phyloP scores from a whole-genome alignment of 2,113 vertebrate genomes.

The Bolborhynchus lineola region DNA sequence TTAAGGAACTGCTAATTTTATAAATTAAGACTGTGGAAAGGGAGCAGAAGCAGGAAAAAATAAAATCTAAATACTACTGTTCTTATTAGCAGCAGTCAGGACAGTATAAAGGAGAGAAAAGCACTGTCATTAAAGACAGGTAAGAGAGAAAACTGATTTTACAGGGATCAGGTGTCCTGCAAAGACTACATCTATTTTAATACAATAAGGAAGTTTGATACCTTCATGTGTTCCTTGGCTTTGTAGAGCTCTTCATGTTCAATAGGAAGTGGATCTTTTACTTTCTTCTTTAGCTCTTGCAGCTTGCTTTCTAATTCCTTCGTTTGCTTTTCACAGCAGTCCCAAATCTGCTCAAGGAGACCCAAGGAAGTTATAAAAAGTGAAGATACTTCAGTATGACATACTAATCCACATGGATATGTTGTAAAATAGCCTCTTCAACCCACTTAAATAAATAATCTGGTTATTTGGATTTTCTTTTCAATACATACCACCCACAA shows the following conservation, averaged over 20 bases:
- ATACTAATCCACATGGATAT: background rate
- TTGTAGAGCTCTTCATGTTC: constrained; percentile 76
- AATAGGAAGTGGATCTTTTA: constrained; percentile 78
- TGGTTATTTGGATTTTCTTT: background rate
- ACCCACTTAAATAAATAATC: background rate
- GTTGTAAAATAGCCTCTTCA: background rate
- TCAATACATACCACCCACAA: background rate
- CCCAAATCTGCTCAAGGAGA: constrained; percentile 82
- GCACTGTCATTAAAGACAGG: background rate
- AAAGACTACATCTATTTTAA: background rate
- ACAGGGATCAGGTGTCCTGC: background rate
- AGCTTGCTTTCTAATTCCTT: constrained; percentile 71
- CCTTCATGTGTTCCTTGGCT: constrained; percentile 77
- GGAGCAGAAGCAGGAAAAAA: background rate
- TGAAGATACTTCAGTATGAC: background rate
- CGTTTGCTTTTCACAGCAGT: constrained; percentile 76
- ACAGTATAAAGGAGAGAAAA: background rate
- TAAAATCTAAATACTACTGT: background rate
- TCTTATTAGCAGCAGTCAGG: background rate
- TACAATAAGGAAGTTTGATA: constrained; percentile 31
- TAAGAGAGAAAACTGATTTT: background rate
- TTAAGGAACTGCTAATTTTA: background rate
- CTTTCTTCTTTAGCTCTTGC: constrained; percentile 71
- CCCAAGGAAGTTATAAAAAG: background rate
- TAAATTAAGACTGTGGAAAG: background rate